Evolutionary conservation across 2,888 invertebrate genomes (phyloP).

Genomic region (Apodemia duryi): DNA sequence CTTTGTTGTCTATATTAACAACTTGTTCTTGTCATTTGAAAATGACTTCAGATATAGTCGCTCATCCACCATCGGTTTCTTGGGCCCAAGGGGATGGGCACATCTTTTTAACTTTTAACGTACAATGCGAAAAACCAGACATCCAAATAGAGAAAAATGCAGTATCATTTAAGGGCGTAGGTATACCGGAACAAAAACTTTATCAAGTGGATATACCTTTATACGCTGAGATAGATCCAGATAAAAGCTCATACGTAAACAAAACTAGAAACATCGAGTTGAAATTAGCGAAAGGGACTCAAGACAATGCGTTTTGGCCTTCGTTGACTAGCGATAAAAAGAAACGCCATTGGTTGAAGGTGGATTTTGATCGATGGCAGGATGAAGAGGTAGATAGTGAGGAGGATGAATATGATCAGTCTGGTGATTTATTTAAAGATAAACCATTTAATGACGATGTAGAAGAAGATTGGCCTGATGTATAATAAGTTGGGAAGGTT

Average conservation of each 20-base stretch:
- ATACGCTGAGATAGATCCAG: conserved; percentile 89
- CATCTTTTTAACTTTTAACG: conserved; percentile 91
- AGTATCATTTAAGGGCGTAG: conserved; percentile 90
- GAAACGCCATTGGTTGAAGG: conserved; percentile 97
- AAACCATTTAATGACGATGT: conserved; percentile 54
- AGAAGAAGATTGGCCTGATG: conserved; percentile 82
- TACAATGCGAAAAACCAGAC: conserved; percentile 91
- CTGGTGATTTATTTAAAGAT: conserved; percentile 54
- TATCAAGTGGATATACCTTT: conserved; percentile 94
- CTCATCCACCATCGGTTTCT: conserved; percentile 84
- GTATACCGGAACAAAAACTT: conserved; percentile 88
- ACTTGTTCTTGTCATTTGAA: conserved; percentile 13
- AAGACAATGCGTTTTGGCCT: conserved; percentile 90
- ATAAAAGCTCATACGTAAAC: conserved; percentile 84
- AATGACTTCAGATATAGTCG: conserved; percentile 33
- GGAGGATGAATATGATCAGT: conserved; percentile 82
- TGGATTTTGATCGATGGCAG: conserved; percentile 98
- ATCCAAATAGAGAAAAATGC: conserved; percentile 84
- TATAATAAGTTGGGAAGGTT: conserved; percentile 34
- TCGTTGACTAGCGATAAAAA: conserved; percentile 89
- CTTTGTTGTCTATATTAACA: background rate
- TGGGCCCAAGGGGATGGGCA: conserved; percentile 94
- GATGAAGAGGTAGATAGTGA: conserved; percentile 91
- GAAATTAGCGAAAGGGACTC: conserved; percentile 82
- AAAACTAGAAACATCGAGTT: conserved; percentile 86